A percentile compares a stretch with the other conserved stretches of the same genome.
Evolutionary conservation across 1,140 invertebrate species (phyloP).

Genomic region (Philaenus spumarius): DNA sequence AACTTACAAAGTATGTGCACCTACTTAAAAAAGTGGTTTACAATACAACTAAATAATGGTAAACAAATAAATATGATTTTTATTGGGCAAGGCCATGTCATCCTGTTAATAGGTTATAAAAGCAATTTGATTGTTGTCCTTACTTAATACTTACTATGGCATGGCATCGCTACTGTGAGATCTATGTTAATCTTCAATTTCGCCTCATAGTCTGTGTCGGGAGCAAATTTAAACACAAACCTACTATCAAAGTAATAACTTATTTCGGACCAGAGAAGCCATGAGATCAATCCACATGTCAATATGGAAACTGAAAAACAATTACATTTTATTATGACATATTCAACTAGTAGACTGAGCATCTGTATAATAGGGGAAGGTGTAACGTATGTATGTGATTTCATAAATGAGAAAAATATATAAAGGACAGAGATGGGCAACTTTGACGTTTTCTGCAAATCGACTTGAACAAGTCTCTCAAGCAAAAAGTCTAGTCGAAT

Average conservation of each 20-base stretch:
- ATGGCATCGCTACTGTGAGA: conserved; percentile 91
- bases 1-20: no score
- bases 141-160: conserved; percentile 52
- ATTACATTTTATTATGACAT: background rate
- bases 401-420: no score
- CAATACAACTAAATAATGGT: no score
- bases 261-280: conserved; percentile 76
- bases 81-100: no score
- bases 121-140: no score
- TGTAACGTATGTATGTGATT: background rate
- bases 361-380: background rate
- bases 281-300: conserved; percentile 68
- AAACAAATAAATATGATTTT: no score
- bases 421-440: background rate
- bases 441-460: background rate
- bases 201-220: conserved; percentile 81
- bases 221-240: conserved; percentile 80
- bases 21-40: no score
- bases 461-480: background rate
- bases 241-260: conserved; percentile 76
- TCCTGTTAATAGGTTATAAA: no score
- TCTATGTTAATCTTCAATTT: conserved; percentile 91
- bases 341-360: background rate
- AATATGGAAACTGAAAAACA: conserved; percentile 65
- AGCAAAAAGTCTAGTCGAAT: background rate